These are phyloP conservation scores for Mugil cephalus DNA, from an alignment of 2,113 vertebrate species.

Conservation along the genomic window DNA sequence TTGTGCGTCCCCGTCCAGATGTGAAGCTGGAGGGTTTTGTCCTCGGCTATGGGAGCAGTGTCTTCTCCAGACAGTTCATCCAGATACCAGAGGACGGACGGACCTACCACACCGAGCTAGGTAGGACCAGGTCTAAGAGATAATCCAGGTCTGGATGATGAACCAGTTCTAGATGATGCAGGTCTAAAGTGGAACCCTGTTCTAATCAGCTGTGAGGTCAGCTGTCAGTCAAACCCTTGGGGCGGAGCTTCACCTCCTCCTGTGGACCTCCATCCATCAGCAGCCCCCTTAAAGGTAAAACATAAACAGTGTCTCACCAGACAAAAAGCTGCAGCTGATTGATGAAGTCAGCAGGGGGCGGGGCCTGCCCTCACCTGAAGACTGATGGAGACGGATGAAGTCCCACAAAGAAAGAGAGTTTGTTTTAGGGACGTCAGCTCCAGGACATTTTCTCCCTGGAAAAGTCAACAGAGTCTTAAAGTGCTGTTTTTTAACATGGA, in stretches of 20 bases:
- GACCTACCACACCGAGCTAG: conserved; percentile 87
- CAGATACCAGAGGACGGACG: conserved; percentile 90
- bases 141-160: no score
- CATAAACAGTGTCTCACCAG: no score
- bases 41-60: conserved; percentile 91
- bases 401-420: neutral
- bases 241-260: conserved; percentile 7
- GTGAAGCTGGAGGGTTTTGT: conserved; percentile 92
- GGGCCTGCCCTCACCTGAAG: conserved; percentile 18
- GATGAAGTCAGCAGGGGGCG: conserved; percentile 12
- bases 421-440: neutral
- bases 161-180: no score
- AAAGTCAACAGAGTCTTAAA: neutral
- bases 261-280: conserved; percentile 44
- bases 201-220: neutral
- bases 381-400: neutral
- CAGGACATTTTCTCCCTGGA: neutral
- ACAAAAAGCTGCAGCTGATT: conserved; percentile 15
- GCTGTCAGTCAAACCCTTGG: neutral
- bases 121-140: no score
- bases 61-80: conserved; percentile 93
- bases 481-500: no score
- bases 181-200: no score
- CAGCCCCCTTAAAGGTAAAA: neutral
- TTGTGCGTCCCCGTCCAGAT: conserved; percentile 87